These are phyloP conservation scores for Scaptodrosophila lebanonensis DNA, from an alignment of 1,140 invertebrate genomes.

Conservation along the genomic window DNA sequence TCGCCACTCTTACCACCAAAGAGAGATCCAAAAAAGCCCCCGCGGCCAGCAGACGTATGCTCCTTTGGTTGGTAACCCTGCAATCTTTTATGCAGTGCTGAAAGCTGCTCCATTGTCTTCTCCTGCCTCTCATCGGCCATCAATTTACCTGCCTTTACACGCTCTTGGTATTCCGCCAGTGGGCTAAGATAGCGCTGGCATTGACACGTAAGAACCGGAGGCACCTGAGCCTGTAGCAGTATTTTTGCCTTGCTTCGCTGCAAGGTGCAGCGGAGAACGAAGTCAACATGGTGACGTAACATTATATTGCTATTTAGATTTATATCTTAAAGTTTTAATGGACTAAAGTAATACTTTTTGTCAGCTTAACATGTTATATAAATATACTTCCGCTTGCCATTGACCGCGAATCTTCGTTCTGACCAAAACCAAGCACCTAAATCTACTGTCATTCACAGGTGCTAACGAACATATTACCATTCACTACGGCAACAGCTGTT, in stretches of 20 bases:
- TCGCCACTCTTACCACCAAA: constrained; percentile 43
- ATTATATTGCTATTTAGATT: constrained; percentile 24
- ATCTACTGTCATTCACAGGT: constrained; percentile 8
- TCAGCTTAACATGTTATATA: constrained; percentile 62
- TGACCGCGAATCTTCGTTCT: constrained; percentile 41
- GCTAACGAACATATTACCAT: constrained; percentile 17
- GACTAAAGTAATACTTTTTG: constrained; percentile 12
- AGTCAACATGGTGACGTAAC: constrained; percentile 26
- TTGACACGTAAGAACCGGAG: constrained; percentile 23
- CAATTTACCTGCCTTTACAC: constrained; percentile 81
- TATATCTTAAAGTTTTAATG: constrained; percentile 12
- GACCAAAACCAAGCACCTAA: constrained; percentile 21
- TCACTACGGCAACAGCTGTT: constrained; percentile 15
- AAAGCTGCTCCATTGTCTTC: constrained; percentile 82
- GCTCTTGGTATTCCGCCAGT: constrained; percentile 79
- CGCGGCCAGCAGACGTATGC: constrained; percentile 50
- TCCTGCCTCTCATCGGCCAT: constrained; percentile 84
- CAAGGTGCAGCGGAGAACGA: constrained; percentile 19
- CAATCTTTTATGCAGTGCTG: constrained; percentile 84
- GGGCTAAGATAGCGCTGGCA: constrained; percentile 73
- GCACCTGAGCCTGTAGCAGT: constrained; percentile 19
- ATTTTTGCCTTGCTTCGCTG: constrained; percentile 23
- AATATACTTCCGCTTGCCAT: constrained; percentile 38
- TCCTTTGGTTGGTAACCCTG: constrained; percentile 80
- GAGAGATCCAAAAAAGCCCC: constrained; percentile 77